Base-by-base conservation (phyloP, 1,140 invertebrate species). In the Aphidius gifuensis region DNA sequence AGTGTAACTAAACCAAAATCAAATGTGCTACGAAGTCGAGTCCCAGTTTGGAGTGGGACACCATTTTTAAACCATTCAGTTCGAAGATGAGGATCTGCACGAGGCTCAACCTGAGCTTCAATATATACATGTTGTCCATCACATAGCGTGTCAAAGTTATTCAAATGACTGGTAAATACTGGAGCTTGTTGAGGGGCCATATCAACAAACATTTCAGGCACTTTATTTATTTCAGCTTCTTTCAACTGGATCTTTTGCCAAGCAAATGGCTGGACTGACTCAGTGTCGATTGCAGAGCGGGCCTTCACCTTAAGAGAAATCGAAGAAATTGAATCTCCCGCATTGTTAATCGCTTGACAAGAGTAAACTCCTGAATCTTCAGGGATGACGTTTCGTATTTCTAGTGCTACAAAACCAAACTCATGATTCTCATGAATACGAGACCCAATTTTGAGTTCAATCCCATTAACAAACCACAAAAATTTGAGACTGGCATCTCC, bases 41-140 rank as follows among this genome's bases (percentile, higher is more conserved):
- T 87, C 70, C 92, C 92, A 57, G 90, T 93, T 60, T 90, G 90
- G 11, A 95, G 78, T 9, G 90, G 85, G n/a, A 93, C 79, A 39
- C 93, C 92, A 76, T 97, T 96, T 73, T 95, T 95, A 76, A 92
- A 96, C 94, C 94, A 95, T 77, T 94, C 92, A 43, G 94, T 88
- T 57, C 87, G 85, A 5, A 96, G 84, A 71, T 96, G 92, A 1
- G 97, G 96, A 85, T 99, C 97, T 46, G 92, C 91, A 71, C 95
- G 86, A n/a, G 97, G 97, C 74, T 96, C 93, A 5, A 97, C 91
- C 79, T 95, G 92, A 62, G 94, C 95, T 80, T 99, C 96, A 64
- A 99, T 83, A 70, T 93, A 90, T 4, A 97, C 90, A 73, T 94
- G 91, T 78, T 97, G 89, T 48, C 92, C 91, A 85, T 97, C 95